phyloP scores from a whole-genome alignment of 2,113 vertebrate species.

The Cryptotis parvus region DNA sequence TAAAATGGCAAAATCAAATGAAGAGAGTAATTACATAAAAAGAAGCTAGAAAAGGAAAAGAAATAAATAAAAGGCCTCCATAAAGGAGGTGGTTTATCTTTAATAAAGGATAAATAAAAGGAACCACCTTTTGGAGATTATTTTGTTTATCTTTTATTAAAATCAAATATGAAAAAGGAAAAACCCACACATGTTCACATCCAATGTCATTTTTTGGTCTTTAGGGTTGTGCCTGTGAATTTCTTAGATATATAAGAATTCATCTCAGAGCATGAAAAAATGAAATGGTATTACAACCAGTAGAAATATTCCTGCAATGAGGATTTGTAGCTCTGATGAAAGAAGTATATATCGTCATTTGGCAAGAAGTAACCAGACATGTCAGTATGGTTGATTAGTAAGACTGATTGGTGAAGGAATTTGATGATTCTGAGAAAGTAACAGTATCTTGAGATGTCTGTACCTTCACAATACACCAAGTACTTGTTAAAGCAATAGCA shows the following conservation, averaged over 20 bases:
- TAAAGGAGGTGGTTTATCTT: too few species aligned
- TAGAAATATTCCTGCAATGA: neutral
- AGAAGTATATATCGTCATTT: neutral
- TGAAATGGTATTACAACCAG: neutral
- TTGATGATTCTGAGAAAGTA: neutral
- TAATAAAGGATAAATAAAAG: too few species aligned
- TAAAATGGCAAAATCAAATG: too few species aligned
- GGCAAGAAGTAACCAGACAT: neutral
- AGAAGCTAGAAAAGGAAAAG: too few species aligned
- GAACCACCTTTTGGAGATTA: too few species aligned
- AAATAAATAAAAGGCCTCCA: too few species aligned
- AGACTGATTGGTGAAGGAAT: too few species aligned
- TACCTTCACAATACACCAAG: neutral
- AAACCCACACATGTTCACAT: too few species aligned
- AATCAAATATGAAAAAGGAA: too few species aligned
- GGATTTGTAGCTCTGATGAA: neutral
- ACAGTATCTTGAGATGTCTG: neutral
- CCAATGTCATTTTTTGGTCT: neutral
- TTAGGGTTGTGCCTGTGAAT: neutral
- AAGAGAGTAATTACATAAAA: too few species aligned
- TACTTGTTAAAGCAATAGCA: neutral
- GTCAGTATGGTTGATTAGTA: neutral
- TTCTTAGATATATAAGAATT: neutral
- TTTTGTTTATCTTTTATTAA: too few species aligned
- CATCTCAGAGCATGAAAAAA: neutral